Base-by-base conservation (phyloP, 2,888 invertebrate genomes). In the Machimus rusticus region DNA sequence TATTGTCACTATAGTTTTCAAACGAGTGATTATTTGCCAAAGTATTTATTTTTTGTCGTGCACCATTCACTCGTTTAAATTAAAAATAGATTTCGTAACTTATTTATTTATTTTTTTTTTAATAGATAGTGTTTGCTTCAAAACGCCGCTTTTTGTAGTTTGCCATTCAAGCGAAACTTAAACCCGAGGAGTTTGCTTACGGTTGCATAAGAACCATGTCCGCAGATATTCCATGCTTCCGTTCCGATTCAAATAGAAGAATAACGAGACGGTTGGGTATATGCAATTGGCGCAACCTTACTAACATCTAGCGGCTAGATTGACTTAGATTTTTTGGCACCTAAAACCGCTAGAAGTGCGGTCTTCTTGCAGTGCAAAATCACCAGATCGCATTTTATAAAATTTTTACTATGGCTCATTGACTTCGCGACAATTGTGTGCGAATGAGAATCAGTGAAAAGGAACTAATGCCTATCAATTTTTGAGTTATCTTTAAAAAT, bases 401-500 rank as follows among this genome's bases (percentile, higher is more conserved):
- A 66, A 46, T 51, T 79, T 79, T 79, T 3, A 51, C 19, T 79
- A 79, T 79, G 79, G 51, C 28, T 79, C 46, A 79, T 79, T 79
- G 79, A 66, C 28, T 37, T 85, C 31, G 55, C 43, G 78, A 37
- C 78, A 86, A 86, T 86, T 86, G 86, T 78, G 77, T 66, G 28
- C 34, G 57, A 86, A 86, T 78, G 57, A 66, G 23, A 43, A 57
- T 57, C 19, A 66, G 16, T 39, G 57, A 28, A 57, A 78, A 23
- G 66, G 78, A 86, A 86, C 86, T 86, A 86, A 86, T 86, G 77
- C 51, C 51, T 66, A 66, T 66, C 23, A 28, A 66, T 66, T 66
- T 66, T 16, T 57, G 31, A 37, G n/a, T 85, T 74, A 19, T 85
- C 46, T 74, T 76, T 76, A 76, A 76, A 66, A 66, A 66, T 66